These are phyloP conservation scores for Mythimna albipuncta DNA, from an alignment of 2,888 invertebrate species.

Conservation along the genomic window DNA sequence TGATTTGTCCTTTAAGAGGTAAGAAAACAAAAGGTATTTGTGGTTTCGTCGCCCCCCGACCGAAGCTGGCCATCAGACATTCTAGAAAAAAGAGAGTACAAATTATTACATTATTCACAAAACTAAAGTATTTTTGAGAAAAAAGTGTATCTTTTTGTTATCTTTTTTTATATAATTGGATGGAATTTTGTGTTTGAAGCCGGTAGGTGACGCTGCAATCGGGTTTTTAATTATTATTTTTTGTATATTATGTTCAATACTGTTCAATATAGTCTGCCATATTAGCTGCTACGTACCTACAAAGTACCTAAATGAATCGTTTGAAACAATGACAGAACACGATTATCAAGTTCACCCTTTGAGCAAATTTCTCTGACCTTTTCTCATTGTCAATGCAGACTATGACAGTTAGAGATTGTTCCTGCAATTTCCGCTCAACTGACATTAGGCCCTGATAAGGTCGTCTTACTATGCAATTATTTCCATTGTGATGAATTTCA, in stretches of 20 bases:
- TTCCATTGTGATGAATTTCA: slow-evolving; percentile 12
- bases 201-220: too few species aligned
- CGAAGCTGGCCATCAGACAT: slow-evolving; percentile 93
- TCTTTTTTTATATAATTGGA: too few species aligned
- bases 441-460: slow-evolving; percentile 27
- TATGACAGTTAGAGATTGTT: slow-evolving; percentile 12
- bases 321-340: slow-evolving; percentile 10
- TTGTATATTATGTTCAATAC: neutral
- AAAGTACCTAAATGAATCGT: neutral
- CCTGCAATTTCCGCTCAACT: slow-evolving; percentile 42
- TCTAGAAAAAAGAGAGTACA: slow-evolving; percentile 84
- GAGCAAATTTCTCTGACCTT: slow-evolving; percentile 22
- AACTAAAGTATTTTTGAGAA: neutral
- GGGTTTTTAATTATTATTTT: too few species aligned
- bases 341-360: slow-evolving; percentile 9
- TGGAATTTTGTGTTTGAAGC: too few species aligned
- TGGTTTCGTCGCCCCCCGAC: slow-evolving; percentile 92
- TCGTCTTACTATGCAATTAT: neutral
- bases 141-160: neutral
- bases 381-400: slow-evolving; percentile 40
- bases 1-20: slow-evolving; percentile 96
- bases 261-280: neutral
- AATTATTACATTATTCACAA: neutral
- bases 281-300: neutral
- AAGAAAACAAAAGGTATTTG: slow-evolving; percentile 96